These are phyloP conservation scores for Standfussiana lucernea DNA, from an alignment of 2,888 invertebrate species.

Conservation along the genomic window DNA sequence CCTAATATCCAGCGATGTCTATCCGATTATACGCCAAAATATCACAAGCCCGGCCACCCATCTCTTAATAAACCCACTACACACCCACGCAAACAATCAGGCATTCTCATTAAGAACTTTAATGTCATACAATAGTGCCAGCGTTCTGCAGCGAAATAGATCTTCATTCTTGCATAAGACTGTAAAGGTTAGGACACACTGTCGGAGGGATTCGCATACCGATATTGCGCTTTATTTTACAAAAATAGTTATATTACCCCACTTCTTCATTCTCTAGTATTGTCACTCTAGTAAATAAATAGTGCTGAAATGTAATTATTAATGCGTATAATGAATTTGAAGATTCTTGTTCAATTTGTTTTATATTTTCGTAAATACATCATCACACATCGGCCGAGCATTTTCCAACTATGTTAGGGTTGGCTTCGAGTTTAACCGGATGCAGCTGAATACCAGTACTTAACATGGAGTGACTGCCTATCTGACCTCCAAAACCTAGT, in stretches of 20 bases:
- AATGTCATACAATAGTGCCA: conserved; percentile 57
- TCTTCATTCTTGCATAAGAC: conserved; percentile 69
- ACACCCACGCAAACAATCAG: conserved; percentile 57
- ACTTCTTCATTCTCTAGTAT: no score
- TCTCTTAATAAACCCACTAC: conserved; percentile 46
- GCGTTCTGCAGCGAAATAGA: conserved; percentile 64
- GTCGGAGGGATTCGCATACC: background rate
- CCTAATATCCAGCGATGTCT: conserved; percentile 4
- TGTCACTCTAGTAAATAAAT: no score
- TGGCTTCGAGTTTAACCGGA: background rate
- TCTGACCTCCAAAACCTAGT: background rate
- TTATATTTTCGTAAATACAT: background rate
- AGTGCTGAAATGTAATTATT: no score
- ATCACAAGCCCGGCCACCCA: conserved; percentile 51
- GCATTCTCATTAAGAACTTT: conserved; percentile 59
- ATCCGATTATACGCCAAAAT: conserved; percentile 32
- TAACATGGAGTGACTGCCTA: background rate
- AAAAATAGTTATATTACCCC: background rate
- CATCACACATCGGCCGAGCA: background rate
- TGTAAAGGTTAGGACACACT: conserved; percentile 33
- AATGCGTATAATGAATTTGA: no score
- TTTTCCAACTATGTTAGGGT: background rate
- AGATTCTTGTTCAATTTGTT: no score
- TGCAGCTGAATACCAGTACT: background rate
- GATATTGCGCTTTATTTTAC: background rate